Base-by-base conservation (phyloP, 2,888 invertebrate genomes). In the Nesidiocoris tenuis region DNA sequence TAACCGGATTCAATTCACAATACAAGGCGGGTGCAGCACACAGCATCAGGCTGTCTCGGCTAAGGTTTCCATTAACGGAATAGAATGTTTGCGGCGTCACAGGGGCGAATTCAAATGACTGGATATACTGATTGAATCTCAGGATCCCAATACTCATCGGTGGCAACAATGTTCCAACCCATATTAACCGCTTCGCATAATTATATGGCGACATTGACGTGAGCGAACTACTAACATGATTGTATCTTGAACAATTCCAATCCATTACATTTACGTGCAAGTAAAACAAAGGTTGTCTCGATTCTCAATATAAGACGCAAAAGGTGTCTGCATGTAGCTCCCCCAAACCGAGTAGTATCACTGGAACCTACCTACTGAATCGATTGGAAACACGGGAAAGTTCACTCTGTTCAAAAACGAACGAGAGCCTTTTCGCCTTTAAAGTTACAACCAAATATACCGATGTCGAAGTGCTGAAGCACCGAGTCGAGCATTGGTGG, bases 381-480 rank as follows among this genome's bases (percentile, higher is more conserved):
- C n/a, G n/a, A n/a, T n/a, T n/a, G n/a, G n/a, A n/a, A n/a, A n/a
- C n/a, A n/a, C 39, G 39, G 39, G 12, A 39, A 39, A 39, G 39
- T 39, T 39, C 39, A 39, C 12, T 12, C 5, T 3, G 12, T 39
- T 39, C 12, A 3, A 39, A 12, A 12, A 39, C 3, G 5, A 7
- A 39, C 39, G 5, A 39, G 12, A 12, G 12, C 39, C 39, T 12
- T 7, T 39, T 39, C 39, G 39, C 39, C 39, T 39, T 67, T 55
- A 67, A 67, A 19, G 67, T 67, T 67, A 55, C 55, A 67, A 55
- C 67, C 56, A 22, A 67, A 56, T 65, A n/a, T 39, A 39, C 39
- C 39, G 39, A 39, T 39, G 39, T 12, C 5, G 39, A 3, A 3
- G 5, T 3, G 39, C 5, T 39, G 39, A 7, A 3, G 39, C 3